Percentiles rank a stretch among this genome's conserved stretches.
Evolutionary conservation across 2,113 vertebrate genomes (phyloP).

Genomic region (Mobula hypostoma): DNA sequence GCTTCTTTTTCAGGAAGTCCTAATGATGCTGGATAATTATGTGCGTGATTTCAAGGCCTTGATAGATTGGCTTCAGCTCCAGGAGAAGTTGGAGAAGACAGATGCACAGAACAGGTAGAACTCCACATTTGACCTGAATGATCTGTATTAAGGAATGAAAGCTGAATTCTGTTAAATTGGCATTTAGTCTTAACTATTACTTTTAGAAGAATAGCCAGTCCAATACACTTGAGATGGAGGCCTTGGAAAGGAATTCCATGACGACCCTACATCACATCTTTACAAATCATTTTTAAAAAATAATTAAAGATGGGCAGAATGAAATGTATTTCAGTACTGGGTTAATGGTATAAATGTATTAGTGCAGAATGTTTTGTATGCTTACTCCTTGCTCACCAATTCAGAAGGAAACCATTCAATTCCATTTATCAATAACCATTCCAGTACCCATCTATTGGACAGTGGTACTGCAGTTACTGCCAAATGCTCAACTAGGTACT

Average conservation of each 20-base stretch:
- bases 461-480: too few species aligned
- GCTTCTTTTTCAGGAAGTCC: conserved; percentile 71
- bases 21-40: conserved; percentile 99
- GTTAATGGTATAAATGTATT: background rate
- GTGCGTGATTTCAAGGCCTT: conserved; percentile 96
- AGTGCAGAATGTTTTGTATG: background rate
- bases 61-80: conserved; percentile 98
- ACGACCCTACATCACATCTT: background rate
- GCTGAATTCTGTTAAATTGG: background rate
- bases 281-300: background rate
- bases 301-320: too few species aligned
- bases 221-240: background rate
- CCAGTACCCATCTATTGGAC: too few species aligned
- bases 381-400: background rate
- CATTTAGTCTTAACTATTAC: background rate
- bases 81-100: conserved; percentile 96
- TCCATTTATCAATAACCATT: too few species aligned
- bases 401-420: too few species aligned
- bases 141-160: background rate
- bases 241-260: background rate
- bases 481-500: too few species aligned
- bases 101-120: conserved; percentile 93
- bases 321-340: background rate
- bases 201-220: background rate
- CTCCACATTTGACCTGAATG: conserved; percentile 8